phyloP scores from a whole-genome alignment of 2,888 invertebrate species.

The Idaea biselata region DNA sequence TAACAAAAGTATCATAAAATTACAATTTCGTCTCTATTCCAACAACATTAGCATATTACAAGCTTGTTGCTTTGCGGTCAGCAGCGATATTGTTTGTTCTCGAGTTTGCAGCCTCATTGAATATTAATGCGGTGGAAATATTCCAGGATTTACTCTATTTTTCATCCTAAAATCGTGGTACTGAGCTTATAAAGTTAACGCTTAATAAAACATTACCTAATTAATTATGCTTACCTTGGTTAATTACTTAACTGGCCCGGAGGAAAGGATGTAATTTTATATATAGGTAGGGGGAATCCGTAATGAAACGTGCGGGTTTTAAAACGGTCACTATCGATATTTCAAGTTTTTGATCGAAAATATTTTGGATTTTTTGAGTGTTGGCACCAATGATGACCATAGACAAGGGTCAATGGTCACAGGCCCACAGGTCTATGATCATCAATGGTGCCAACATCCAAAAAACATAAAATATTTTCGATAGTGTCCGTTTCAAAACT shows the following conservation, averaged over 20 bases:
- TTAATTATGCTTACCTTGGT: neutral
- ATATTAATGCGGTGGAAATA: conserved; percentile 27
- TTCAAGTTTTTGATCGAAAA: no score
- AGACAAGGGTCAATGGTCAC: no score
- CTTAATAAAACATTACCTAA: neutral
- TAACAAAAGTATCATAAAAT: no score
- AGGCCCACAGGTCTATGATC: no score
- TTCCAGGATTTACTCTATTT: conserved; percentile 11
- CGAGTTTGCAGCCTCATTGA: conserved; percentile 22
- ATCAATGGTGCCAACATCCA: no score
- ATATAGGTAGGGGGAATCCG: no score
- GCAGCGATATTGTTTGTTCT: conserved; percentile 14
- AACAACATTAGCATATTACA: conserved; percentile 23
- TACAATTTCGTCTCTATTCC: conserved; percentile 9
- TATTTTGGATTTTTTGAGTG: no score
- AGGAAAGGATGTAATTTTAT: neutral
- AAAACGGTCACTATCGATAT: no score
- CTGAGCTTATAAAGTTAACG: neutral
- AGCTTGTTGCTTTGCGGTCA: conserved; percentile 20
- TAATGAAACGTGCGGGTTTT: no score
- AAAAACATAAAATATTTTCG: no score
- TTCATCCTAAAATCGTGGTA: neutral
- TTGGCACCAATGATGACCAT: no score
- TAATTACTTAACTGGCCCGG: neutral
- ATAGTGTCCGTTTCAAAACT: no score